Percentiles rank a stretch among this genome's conserved stretches.
phyloP scores from a whole-genome alignment of 2,797 vertebrate species.

The Adrianichthys oophorus region DNA sequence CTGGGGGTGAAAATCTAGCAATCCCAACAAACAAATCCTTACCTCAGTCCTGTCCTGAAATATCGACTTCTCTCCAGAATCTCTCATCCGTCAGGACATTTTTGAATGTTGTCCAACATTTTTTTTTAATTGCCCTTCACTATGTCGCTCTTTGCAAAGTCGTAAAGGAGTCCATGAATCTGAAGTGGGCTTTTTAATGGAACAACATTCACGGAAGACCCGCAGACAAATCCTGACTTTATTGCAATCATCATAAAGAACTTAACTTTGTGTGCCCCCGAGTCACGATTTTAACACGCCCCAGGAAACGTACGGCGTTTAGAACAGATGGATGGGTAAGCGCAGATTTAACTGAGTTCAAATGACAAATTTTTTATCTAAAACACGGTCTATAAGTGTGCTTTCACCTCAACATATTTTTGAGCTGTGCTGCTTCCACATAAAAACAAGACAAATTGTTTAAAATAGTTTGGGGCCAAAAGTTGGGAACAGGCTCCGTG shows the following conservation, averaged over 20 bases:
- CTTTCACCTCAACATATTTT: constrained; percentile 12
- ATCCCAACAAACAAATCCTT: constrained; percentile 57
- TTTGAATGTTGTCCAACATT: constrained; percentile 48
- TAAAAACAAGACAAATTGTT: constrained; percentile 50
- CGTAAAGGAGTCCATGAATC: constrained; percentile 22
- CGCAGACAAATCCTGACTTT: constrained; percentile 28
- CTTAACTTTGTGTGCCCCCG: constrained; percentile 9
- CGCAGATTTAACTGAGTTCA: constrained; percentile 18
- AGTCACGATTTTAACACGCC: constrained; percentile 19
- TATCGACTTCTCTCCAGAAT: constrained; percentile 44
- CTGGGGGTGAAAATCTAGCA: constrained; percentile 35
- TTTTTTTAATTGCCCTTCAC: constrained; percentile 46
- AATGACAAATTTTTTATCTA: constrained; percentile 30
- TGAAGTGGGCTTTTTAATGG: constrained; percentile 15
- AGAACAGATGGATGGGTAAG: constrained; percentile 1
- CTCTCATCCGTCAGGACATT: constrained; percentile 39
- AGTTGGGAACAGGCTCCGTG: constrained; percentile 56
- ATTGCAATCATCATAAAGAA: constrained; percentile 19
- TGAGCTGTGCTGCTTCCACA: constrained; percentile 26
- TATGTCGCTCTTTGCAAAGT: constrained; percentile 26
- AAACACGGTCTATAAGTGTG: not conserved
- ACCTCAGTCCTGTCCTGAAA: constrained; percentile 62
- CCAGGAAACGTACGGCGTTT: constrained; percentile 12
- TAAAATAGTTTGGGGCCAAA: constrained; percentile 36
- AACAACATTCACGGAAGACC: constrained; percentile 31